These are phyloP conservation scores for Neoseiulus cucumeris DNA, from an alignment of 1,140 invertebrate genomes.

Conservation along the genomic window DNA sequence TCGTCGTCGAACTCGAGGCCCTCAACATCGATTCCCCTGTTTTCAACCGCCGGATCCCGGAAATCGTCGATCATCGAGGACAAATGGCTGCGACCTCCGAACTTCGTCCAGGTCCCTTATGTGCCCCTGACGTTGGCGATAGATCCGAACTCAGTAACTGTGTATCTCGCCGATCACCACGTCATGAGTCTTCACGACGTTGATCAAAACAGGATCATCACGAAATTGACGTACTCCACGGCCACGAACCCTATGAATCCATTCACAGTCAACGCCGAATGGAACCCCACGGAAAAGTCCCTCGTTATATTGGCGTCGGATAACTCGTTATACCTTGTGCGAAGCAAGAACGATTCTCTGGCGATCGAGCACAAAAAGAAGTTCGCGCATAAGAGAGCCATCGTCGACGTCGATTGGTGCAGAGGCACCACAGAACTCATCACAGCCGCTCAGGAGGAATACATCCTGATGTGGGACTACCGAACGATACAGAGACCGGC, in stretches of 20 bases:
- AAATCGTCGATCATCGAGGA: neutral
- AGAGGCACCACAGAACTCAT: neutral
- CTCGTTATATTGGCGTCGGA: neutral
- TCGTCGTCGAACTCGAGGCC: neutral
- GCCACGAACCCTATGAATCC: neutral
- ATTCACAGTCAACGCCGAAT: neutral
- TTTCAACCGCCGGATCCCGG: neutral
- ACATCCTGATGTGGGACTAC: neutral
- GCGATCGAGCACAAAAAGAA: neutral
- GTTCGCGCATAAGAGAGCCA: neutral
- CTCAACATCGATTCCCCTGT: neutral
- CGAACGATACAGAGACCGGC: neutral
- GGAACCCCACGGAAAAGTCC: neutral
- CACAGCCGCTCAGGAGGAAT: neutral
- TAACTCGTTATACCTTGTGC: neutral
- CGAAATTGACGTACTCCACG: neutral
- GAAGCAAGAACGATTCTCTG: neutral
- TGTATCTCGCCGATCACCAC: neutral
- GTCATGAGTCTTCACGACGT: neutral
- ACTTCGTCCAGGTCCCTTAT: neutral
- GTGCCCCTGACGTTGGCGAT: neutral
- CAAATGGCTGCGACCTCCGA: neutral
- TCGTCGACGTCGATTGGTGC: constrained; percentile 2
- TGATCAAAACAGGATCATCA: neutral
- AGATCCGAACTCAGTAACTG: neutral